These are phyloP conservation scores for Epinotia bilunana DNA, from an alignment of 2,888 invertebrate genomes.

Conservation along the genomic window DNA sequence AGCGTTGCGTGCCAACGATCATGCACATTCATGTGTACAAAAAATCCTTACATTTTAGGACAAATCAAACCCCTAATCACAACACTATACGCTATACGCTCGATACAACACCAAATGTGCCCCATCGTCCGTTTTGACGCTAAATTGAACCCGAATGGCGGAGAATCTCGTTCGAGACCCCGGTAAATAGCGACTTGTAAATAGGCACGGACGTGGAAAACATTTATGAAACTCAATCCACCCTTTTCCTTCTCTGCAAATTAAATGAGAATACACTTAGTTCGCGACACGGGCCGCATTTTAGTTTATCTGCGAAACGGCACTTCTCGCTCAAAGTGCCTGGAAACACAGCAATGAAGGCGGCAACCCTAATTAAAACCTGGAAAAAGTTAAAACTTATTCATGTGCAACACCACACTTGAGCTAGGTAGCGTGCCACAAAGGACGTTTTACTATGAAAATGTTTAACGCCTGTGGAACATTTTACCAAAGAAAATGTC, in stretches of 20 bases:
- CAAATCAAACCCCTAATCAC: too few species aligned
- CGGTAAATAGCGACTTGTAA: slow-evolving; percentile 77
- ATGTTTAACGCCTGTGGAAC: slow-evolving; percentile 8
- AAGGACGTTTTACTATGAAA: slow-evolving; percentile 25
- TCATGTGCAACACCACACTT: slow-evolving; percentile 14
- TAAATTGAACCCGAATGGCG: slow-evolving; percentile 80
- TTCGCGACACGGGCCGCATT: slow-evolving; percentile 51
- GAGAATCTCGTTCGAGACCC: slow-evolving; percentile 67
- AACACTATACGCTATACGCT: too few species aligned
- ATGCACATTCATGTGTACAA: too few species aligned
- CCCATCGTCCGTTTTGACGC: slow-evolving; percentile 74
- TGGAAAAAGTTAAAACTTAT: slow-evolving; percentile 22
- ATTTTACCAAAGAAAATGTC: background rate
- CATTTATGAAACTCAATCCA: slow-evolving; percentile 70
- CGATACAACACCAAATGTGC: slow-evolving; percentile 62
- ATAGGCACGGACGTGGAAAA: slow-evolving; percentile 74
- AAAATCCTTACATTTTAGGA: too few species aligned
- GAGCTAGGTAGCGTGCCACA: slow-evolving; percentile 13
- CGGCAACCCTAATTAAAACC: slow-evolving; percentile 28
- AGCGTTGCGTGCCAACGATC: too few species aligned
- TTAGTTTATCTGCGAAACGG: slow-evolving; percentile 49
- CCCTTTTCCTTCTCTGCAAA: slow-evolving; percentile 78
- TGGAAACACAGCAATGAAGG: slow-evolving; percentile 32
- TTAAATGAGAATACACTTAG: slow-evolving; percentile 69
- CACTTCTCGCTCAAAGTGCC: slow-evolving; percentile 42